A percentile compares a stretch with the other conserved stretches of the same genome.
Conservation (phyloP, 2,113 vertebrate genomes). For the Chionomys nivalis region DNA sequence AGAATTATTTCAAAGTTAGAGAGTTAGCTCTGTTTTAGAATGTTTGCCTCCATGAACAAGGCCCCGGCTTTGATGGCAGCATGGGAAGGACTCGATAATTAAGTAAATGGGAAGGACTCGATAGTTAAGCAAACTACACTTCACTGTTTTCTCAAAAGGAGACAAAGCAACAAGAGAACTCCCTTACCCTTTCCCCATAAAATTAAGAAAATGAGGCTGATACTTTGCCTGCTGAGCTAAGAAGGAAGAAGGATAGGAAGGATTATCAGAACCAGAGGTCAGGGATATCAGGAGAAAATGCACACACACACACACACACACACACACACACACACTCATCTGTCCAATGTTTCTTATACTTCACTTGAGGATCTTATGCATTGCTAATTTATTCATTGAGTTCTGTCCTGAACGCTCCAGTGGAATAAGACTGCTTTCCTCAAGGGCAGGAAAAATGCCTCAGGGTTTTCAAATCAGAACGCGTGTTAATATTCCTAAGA, state of each 20-base stretch:
- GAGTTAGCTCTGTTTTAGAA: background rate
- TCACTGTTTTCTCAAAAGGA: conserved; percentile 1
- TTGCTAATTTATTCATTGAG: conserved; percentile 77
- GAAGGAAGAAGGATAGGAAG: background rate
- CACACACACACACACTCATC: background rate
- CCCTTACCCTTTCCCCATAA: background rate
- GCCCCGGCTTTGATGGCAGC: too few relatives aligned
- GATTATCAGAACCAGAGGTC: background rate
- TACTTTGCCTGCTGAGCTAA: background rate
- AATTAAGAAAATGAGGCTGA: background rate
- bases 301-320: background rate
- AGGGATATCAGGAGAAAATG: background rate
- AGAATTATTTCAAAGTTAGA: background rate
- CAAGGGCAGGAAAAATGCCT: conserved; percentile 43
- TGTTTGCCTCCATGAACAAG: background rate
- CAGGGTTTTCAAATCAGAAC: conserved; percentile 50
- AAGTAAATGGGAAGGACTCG: background rate
- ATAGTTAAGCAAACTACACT: background rate
- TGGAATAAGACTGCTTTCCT: conserved; percentile 60
- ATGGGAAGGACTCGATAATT: background rate
- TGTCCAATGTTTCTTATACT: conserved; percentile 9
- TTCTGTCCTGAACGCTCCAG: conserved; percentile 57
- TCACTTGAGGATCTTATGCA: conserved; percentile 59
- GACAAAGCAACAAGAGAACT: background rate
- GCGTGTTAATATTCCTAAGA: conserved; percentile 52